Percentiles rank a stretch among this genome's conserved stretches.
Evolutionary conservation across 2,888 invertebrate genomes (phyloP).

Genomic region (Chalcosyrphus nemorum): DNA sequence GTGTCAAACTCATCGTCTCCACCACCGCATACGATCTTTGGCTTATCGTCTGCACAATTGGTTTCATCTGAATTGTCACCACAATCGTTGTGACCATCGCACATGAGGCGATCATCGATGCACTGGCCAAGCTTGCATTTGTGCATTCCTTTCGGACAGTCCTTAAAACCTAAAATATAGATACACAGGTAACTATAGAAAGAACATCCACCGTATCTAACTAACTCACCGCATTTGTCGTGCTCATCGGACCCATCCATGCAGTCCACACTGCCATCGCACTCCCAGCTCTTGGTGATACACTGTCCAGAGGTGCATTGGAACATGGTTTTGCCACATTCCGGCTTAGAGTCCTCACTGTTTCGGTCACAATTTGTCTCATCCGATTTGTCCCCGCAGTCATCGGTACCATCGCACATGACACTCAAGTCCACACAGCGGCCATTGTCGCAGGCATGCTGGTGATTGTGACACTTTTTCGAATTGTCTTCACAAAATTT

Average conservation of each 20-base stretch:
- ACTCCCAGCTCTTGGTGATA: slow-evolving; percentile 86
- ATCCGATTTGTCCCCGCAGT: slow-evolving; percentile 85
- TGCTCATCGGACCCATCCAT: slow-evolving; percentile 89
- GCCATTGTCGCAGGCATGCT: slow-evolving; percentile 83
- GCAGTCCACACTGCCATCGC: slow-evolving; percentile 90
- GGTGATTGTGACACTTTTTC: slow-evolving; percentile 81
- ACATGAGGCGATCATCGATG: slow-evolving; percentile 83
- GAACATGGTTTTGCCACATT: slow-evolving; percentile 83
- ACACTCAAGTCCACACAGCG: slow-evolving; percentile 82
- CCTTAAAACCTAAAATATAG: slow-evolving; percentile 73
- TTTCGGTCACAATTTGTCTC: slow-evolving; percentile 82
- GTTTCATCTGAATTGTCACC: slow-evolving; percentile 84
- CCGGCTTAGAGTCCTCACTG: slow-evolving; percentile 57
- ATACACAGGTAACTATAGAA: slow-evolving; percentile 76
- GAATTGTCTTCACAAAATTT: slow-evolving; percentile 73
- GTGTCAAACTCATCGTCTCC: slow-evolving; percentile 73
- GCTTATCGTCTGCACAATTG: slow-evolving; percentile 78
- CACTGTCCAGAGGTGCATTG: slow-evolving; percentile 88
- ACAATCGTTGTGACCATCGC: slow-evolving; percentile 85
- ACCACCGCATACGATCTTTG: slow-evolving; percentile 82
- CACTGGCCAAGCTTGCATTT: slow-evolving; percentile 84
- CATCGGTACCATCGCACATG: slow-evolving; percentile 83
- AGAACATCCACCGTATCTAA: slow-evolving; percentile 78
- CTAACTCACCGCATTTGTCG: slow-evolving; percentile 83
- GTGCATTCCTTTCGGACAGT: slow-evolving; percentile 78